Evolutionary conservation across 2,113 vertebrate species (phyloP), one percentile per base, ranked within the genome.

Genomic region (Colinus virginianus): DNA sequence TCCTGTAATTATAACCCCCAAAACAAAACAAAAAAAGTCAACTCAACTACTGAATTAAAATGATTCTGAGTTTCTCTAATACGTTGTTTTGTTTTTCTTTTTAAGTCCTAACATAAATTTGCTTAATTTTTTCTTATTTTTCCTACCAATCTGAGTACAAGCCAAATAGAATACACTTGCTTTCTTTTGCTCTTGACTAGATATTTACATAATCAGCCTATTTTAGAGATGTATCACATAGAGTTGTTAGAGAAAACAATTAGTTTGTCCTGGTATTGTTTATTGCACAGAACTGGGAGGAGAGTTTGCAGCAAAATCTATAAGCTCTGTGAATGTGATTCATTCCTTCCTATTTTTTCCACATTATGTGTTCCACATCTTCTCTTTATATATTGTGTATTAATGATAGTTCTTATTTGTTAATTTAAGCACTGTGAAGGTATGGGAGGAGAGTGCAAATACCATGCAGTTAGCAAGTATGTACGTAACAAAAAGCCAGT

Each of bases 111-210:
- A 62, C 89, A 9, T 6, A 12, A 81, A 68, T 69, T 84, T 95
- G 76, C 88, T 92, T 87, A 69, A 82, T 49, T 49, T 8, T 45
- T 8, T 76, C 11, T 84, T 71, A 48, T 87, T 84, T 92, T 95
- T 74, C 45, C 20, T 58, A 45, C 28, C n/a, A 55, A 7, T 72
- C 23, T 82, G 63, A 79, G 16, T 58, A n/a, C 16, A 9, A 92
- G 16, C 19, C 30, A 66, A 89, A 87, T 30, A 64, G 11, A 81
- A 9, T 49, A 80, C 10, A 3, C 80, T 82, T 90, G 6, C 21
- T 82, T 87, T 83, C 36, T 91, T 82, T 58, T 62, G 34, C 13
- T 88, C 19, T 38, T 70, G 13, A n/a, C 19, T 70, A 67, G 15
- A 48, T 72, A 61, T 82, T 87, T 88, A 56, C 62, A 61, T 36